Conservation (phyloP, 2,888 invertebrate species). For the Dynastes maya region DNA sequence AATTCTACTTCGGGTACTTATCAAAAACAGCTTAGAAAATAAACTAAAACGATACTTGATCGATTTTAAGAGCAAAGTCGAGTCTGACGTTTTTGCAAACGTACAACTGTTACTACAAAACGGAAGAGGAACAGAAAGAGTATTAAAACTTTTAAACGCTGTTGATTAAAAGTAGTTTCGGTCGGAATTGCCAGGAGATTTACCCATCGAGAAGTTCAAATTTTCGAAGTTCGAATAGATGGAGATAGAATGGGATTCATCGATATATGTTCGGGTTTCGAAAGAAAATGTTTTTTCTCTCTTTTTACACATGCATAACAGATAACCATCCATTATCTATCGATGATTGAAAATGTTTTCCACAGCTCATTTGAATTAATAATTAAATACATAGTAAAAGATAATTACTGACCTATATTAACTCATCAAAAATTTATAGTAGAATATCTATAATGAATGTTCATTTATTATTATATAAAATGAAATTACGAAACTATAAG, state of each 20-base stretch:
- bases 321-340: neutral
- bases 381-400: too few species aligned
- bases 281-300: neutral
- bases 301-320: neutral
- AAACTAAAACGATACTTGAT: slow-evolving; percentile 3
- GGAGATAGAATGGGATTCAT: neutral
- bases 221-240: slow-evolving; percentile 14
- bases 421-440: too few species aligned
- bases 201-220: slow-evolving; percentile 1
- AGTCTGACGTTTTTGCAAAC: neutral
- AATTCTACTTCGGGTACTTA: too few species aligned
- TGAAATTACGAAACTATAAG: too few species aligned
- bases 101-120: slow-evolving; percentile 6
- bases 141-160: slow-evolving; percentile 36
- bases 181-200: neutral
- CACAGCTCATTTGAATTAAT: too few species aligned
- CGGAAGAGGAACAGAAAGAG: neutral
- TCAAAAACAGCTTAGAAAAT: neutral
- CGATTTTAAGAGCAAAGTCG: slow-evolving; percentile 13
- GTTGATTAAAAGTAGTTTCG: slow-evolving; percentile 40
- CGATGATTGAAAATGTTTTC: too few species aligned
- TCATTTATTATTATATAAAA: too few species aligned
- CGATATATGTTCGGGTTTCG: slow-evolving; percentile 2
- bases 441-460: too few species aligned
- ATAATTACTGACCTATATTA: too few species aligned